Base-by-base conservation (phyloP, 1,140 invertebrate species). In the Leptinotarsa defecta region DNA sequence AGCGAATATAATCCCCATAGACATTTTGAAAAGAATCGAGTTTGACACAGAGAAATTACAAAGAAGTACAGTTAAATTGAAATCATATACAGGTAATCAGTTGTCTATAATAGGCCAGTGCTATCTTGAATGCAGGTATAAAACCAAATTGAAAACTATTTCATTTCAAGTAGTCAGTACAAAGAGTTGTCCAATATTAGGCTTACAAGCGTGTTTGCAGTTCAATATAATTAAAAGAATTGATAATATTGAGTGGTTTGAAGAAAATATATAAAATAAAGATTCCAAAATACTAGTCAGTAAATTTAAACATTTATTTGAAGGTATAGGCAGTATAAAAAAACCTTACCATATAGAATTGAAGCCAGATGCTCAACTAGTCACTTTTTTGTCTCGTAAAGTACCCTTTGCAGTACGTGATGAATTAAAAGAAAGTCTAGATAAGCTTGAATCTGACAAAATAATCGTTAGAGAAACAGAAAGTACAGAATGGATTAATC, bases 401-500 rank as follows among this genome's bases (percentile, higher is more conserved):
- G n/a, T 57, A 17, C 52, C 52, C 13, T 57, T 57, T 57, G 52
- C 52, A 57, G n/a, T 57, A 15, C 52, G n/a, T 15, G 52, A 57
- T 17, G 17, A 57, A 15, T 57, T 17, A 1, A 57, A 57, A 57
- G 4, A 17, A 57, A 57, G 13, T 57, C 15, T 57, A 57, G 52
- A 57, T 57, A 57, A 57, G n/a, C 52, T 57, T 17, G 15, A 57
- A 57, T 17, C 13, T 17, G 52, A 57, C 52, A 57, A 57, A 17
- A n/a, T n/a, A 17, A 57, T 57, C 17, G 52, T 57, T 4, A 57
- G n/a, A 57, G 52, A 57, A 15, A 57, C 3, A 15, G n/a, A 57
- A 15, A 48, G 43, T 6, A 86, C 87, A 2, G 86, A 87, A 57
- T 89, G 87, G 86, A 86, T 89, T 1, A 86, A 85, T 78, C 79